Percentiles rank a stretch among this genome's conserved stretches.
Conservation (phyloP, 2,113 vertebrate genomes). For the Natator depressus region DNA sequence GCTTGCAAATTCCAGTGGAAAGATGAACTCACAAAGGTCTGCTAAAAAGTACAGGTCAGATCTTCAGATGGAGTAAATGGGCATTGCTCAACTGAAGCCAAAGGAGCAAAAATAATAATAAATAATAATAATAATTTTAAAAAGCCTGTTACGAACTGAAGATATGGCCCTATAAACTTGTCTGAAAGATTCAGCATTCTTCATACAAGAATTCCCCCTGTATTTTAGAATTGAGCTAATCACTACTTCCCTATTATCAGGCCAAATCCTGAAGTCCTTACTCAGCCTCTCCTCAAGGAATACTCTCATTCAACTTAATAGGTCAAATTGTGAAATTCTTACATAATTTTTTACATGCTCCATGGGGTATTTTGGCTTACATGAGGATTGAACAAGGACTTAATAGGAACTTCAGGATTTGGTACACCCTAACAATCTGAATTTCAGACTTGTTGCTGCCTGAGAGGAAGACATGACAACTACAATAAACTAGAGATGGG, state of each 20-base stretch:
- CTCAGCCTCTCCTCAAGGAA: not conserved
- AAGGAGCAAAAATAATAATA: not conserved
- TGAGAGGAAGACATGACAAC: not conserved
- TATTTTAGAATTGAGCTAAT: conserved; percentile 48
- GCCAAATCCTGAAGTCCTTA: not conserved
- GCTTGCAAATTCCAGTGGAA: not conserved
- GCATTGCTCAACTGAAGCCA: not conserved
- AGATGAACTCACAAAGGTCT: not conserved
- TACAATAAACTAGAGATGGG: not conserved
- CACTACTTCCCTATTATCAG: conserved; percentile 13
- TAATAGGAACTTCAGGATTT: not conserved
- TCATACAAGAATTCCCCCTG: conserved; percentile 19
- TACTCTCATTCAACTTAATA: not conserved
- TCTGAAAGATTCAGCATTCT: not conserved
- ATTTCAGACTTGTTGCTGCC: conserved; percentile 5
- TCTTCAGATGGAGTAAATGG: not conserved
- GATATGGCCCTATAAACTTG: not conserved
- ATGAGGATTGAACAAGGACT: not conserved
- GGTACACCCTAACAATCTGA: not conserved
- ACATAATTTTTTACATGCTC: not conserved
- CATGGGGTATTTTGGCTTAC: not conserved
- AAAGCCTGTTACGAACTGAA: not conserved
- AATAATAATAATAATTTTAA: too few species aligned
- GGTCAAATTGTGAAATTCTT: not conserved
- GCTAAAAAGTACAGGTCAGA: not conserved